Evolutionary conservation across 1,140 invertebrate genomes (phyloP).

Genomic region (Lasioglossum albipes): DNA sequence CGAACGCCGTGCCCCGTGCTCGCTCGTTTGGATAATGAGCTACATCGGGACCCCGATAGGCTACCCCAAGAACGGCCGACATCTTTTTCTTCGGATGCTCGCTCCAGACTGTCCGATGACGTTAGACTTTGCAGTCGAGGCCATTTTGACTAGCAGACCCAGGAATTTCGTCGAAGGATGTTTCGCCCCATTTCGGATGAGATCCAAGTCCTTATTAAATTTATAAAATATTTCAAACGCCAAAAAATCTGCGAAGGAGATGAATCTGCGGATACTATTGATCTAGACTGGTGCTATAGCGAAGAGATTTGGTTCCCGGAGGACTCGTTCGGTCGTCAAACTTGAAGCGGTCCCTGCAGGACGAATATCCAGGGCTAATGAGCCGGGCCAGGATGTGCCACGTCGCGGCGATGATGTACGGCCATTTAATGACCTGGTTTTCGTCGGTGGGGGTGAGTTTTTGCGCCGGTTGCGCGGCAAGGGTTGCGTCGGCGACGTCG

Average conservation of each 20-base stretch:
- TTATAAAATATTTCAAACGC: no score
- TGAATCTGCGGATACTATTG: no score
- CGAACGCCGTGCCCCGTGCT: neutral
- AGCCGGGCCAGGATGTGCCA: slow-evolving; percentile 46
- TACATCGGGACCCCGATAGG: no score
- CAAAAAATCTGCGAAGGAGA: no score
- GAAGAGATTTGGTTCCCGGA: neutral
- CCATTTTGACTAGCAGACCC: no score
- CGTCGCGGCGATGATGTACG: slow-evolving; percentile 64
- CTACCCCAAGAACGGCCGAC: neutral
- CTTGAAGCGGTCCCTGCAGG: slow-evolving; percentile 7
- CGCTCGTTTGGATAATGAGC: slow-evolving; percentile 5
- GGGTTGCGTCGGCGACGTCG: slow-evolving; percentile 40
- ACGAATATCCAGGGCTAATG: slow-evolving; percentile 57
- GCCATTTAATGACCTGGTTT: slow-evolving; percentile 69
- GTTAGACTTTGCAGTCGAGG: no score
- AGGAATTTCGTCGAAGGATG: no score
- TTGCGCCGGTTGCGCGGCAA: slow-evolving; percentile 33
- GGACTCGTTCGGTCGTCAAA: slow-evolving; percentile 11
- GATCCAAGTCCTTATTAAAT: no score
- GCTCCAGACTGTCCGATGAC: no score
- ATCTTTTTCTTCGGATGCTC: no score
- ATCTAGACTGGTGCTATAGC: no score
- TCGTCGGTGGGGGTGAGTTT: slow-evolving; percentile 41
- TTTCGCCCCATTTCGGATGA: no score